These are phyloP conservation scores for Enteromius radiatus DNA, from an alignment of 2,797 vertebrate species.

Conservation along the genomic window DNA sequence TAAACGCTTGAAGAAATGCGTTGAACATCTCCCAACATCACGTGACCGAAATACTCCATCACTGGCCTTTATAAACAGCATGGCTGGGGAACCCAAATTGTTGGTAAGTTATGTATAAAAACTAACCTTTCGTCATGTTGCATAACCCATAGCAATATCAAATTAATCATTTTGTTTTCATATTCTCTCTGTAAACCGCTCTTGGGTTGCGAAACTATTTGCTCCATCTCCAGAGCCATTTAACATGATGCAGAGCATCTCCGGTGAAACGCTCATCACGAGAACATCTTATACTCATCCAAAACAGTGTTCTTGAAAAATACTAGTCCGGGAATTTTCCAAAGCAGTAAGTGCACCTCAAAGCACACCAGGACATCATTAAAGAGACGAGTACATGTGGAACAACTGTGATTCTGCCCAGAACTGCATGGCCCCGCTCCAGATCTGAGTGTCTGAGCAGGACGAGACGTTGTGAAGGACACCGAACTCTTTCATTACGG, in stretches of 20 bases:
- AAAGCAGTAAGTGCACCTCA: neutral
- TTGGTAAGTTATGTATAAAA: neutral
- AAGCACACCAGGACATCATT: conserved; percentile 21
- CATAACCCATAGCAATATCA: neutral
- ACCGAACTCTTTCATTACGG: neutral
- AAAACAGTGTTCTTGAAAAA: neutral
- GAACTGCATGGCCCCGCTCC: neutral
- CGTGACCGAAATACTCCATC: neutral
- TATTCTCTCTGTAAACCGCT: neutral
- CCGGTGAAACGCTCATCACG: neutral
- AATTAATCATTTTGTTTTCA: neutral
- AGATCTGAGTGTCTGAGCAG: neutral
- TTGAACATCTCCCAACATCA: neutral
- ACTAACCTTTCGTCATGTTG: neutral
- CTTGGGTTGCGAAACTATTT: neutral
- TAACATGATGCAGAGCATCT: neutral
- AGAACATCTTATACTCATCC: conserved; percentile 5
- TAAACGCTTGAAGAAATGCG: neutral
- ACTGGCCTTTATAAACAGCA: neutral
- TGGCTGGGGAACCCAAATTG: neutral
- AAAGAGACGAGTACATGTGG: conserved; percentile 26
- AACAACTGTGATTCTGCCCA: neutral
- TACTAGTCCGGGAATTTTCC: conserved; percentile 16
- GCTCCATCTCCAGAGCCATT: neutral
- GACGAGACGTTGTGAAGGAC: neutral